Evolutionary conservation across 2,113 vertebrate species (phyloP).

Genomic region (Pipra filicauda): DNA sequence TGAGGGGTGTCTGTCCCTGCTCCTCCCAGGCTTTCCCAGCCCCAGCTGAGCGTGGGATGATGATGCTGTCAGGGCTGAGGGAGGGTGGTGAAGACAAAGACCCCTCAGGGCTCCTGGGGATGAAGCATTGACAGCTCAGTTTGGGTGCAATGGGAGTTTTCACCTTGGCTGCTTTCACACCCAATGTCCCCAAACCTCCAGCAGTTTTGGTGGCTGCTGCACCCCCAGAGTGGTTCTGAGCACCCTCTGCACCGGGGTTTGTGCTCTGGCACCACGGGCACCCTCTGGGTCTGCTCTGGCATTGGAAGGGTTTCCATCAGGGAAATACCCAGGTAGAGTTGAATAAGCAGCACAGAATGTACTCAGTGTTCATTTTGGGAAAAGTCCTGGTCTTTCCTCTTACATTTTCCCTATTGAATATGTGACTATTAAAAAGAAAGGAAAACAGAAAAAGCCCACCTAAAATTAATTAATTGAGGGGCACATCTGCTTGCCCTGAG

Average conservation of each 20-base stretch:
- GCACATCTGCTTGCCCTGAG: neutral
- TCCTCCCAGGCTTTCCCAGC: neutral
- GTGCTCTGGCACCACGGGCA: neutral
- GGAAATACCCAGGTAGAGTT: accelerated
- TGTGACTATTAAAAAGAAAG: neutral
- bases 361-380: neutral
- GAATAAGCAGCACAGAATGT: accelerated
- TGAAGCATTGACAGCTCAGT: accelerated
- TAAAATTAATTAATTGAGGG: neutral
- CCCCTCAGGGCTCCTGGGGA: neutral
- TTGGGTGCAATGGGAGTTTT: accelerated
- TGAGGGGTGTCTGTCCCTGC: neutral
- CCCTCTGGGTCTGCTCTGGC: neutral
- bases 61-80: neutral
- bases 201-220: neutral
- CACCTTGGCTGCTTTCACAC: accelerated
- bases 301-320: neutral
- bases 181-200: accelerated
- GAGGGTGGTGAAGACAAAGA: neutral
- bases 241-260: accelerated
- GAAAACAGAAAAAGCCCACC: neutral
- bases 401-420: neutral
- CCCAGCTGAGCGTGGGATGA: accelerated
- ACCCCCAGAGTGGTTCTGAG: neutral
- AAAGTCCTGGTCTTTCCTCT: neutral